Percentiles rank a stretch among this genome's conserved stretches.
These are phyloP conservation scores for Chionoecetes opilio DNA, from an alignment of 1,140 invertebrate genomes.

Conservation along the genomic window DNA sequence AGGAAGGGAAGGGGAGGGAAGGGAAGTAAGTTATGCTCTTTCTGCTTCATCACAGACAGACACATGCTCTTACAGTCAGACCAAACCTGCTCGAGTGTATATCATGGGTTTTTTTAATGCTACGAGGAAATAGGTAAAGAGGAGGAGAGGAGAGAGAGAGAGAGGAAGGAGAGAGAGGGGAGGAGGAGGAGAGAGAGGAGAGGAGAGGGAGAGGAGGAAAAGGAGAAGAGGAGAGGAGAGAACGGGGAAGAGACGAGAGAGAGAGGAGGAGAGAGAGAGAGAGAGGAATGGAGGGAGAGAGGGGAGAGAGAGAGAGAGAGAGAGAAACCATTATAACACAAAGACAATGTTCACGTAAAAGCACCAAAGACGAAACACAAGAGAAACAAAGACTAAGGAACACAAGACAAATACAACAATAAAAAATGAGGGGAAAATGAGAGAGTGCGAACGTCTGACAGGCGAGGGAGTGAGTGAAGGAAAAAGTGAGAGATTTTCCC, in stretches of 20 bases:
- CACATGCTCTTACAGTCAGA: constrained; percentile 61
- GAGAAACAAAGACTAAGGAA: background rate
- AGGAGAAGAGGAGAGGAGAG: background rate
- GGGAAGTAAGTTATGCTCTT: constrained; percentile 39
- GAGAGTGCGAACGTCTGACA: constrained; percentile 10
- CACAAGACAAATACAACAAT: background rate
- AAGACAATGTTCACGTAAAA: background rate
- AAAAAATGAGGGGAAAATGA: background rate
- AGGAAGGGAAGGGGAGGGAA: constrained; percentile 5
- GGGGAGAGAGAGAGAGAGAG: background rate
- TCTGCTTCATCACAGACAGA: constrained; percentile 40
- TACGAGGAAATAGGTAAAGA: background rate
- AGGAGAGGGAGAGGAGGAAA: background rate
- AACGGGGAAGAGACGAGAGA: background rate
- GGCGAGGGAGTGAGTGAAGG: background rate
- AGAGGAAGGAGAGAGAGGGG: background rate
- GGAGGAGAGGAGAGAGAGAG: background rate
- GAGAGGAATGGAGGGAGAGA: background rate
- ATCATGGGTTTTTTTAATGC: constrained; percentile 47
- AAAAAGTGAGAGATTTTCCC: constrained; percentile 29
- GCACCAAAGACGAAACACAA: no score
- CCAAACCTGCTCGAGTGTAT: background rate
- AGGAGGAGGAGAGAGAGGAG: background rate
- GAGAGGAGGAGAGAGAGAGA: background rate
- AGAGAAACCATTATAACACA: background rate